These are phyloP conservation scores for Rhaphigaster nebulosa DNA, from an alignment of 2,888 invertebrate genomes.

Conservation along the genomic window DNA sequence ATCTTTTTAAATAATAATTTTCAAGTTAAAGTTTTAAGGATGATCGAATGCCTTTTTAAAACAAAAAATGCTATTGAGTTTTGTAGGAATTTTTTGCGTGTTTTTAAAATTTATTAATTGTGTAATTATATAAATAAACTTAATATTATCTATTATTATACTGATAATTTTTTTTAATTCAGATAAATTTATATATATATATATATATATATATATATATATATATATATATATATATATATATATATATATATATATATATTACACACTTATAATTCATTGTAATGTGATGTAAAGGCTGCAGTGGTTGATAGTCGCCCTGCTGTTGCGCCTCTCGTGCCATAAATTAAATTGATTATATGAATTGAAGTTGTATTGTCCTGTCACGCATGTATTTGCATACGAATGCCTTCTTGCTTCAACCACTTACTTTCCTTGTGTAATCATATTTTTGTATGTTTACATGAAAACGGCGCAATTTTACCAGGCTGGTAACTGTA, in stretches of 20 bases:
- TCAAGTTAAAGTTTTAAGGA: background rate
- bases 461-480: constrained; percentile 59
- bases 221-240: constrained; percentile 8
- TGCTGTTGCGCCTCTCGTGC: constrained; percentile 49
- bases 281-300: constrained; percentile 55
- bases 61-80: constrained; percentile 43
- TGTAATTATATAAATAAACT: constrained; percentile 38
- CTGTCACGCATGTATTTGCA: background rate
- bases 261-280: background rate
- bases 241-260: constrained; percentile 4
- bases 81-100: constrained; percentile 45
- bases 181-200: constrained; percentile 32
- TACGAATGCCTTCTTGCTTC: constrained; percentile 57
- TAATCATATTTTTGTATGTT: constrained; percentile 57
- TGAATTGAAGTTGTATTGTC: constrained; percentile 44
- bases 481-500: constrained; percentile 59
- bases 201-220: constrained; percentile 3
- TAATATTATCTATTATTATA: constrained; percentile 38
- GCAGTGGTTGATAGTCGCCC: constrained; percentile 41
- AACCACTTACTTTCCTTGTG: constrained; percentile 57
- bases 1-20: constrained; percentile 33
- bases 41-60: background rate
- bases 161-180: constrained; percentile 23
- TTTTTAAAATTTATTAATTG: constrained; percentile 44
- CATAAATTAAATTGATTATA: constrained; percentile 38